Evolutionary conservation across 2,888 invertebrate genomes (phyloP).

Genomic region (Synergus laeviventris): DNA sequence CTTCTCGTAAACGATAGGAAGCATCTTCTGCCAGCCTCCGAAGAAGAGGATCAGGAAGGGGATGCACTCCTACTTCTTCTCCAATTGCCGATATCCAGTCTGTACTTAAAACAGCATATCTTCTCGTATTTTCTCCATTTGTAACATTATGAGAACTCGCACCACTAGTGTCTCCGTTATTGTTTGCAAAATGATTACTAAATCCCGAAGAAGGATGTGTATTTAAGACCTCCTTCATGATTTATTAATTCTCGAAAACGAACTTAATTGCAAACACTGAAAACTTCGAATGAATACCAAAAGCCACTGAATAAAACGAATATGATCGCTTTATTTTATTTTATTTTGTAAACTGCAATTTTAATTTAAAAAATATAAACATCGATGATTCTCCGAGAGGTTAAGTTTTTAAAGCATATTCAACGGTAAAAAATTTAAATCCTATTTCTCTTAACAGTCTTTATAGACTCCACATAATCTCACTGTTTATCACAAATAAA

Average conservation of each 20-base stretch:
- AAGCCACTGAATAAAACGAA: not conserved
- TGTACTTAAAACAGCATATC: conserved; percentile 71
- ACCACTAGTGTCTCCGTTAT: conserved; percentile 67
- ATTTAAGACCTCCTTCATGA: conserved; percentile 70
- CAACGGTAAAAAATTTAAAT: conserved; percentile 2
- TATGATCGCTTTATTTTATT: not conserved
- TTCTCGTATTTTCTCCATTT: conserved; percentile 64
- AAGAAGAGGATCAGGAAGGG: conserved; percentile 68
- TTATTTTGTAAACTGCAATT: not conserved
- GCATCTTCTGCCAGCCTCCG: conserved; percentile 72
- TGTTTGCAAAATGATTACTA: conserved; percentile 69
- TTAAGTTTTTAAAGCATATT: conserved; percentile 24
- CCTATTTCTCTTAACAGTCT: not conserved
- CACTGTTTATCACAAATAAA: not conserved
- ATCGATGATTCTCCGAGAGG: not conserved
- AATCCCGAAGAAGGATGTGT: conserved; percentile 64
- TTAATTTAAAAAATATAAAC: conserved; percentile 11
- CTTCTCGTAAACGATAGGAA: conserved; percentile 72
- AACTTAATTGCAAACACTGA: not conserved
- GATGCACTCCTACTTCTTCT: conserved; percentile 72
- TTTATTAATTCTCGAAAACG: conserved; percentile 32
- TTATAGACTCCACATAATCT: not conserved
- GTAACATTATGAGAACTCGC: conserved; percentile 62
- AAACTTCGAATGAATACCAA: not conserved
- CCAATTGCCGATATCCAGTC: conserved; percentile 73